Base-by-base conservation (phyloP, 2,888 invertebrate genomes). In the Hydropsyche betteni region DNA sequence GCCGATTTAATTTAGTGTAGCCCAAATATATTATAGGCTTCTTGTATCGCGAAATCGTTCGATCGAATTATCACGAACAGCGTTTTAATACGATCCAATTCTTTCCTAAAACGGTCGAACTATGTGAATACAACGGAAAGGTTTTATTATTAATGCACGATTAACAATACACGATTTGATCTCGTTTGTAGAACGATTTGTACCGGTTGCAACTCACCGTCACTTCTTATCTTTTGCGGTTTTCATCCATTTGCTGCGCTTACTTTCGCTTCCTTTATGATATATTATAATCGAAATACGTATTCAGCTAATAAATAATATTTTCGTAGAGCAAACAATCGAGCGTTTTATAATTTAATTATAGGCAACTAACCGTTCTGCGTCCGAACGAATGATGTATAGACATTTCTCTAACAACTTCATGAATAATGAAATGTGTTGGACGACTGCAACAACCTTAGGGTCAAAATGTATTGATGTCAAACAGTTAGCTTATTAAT, bases 141-240 rank as follows among this genome's bases (percentile, higher is more conserved):
- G 44, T 68, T 74, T 74, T 51, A 68, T 74, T 74, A 74, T 74
- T 68, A 74, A 64, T 64, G 74, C 74, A 68, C 74, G 74, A 74
- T 68, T 64, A 74, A 74, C 52, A 50, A 68, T 24, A 44, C 52
- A 74, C 68, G 74, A 74, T 16, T 50, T 24, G 70, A 53, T 70
- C 70, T 51, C 70, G 52, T 53, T 53, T 53, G 44, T 12, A 53
- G 36, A 53, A 53, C 12, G 14, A 70, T 70, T 44, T 69, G 34
- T 33, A 34, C 24, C 34, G 64, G 33, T 64, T 64, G 50, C 53
- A 53, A 38, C 44, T 50, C 16, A 64, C 14, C 64, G 64, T 24
- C 44, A 70, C 14, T 53, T 69, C 61, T 16, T 61, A 16, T 61
- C 55, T n/a, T 5, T 36, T 44, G 36, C 50, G 69, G 7, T 55